Base-by-base conservation (phyloP, 2,797 vertebrate species). In the Gila robusta region DNA sequence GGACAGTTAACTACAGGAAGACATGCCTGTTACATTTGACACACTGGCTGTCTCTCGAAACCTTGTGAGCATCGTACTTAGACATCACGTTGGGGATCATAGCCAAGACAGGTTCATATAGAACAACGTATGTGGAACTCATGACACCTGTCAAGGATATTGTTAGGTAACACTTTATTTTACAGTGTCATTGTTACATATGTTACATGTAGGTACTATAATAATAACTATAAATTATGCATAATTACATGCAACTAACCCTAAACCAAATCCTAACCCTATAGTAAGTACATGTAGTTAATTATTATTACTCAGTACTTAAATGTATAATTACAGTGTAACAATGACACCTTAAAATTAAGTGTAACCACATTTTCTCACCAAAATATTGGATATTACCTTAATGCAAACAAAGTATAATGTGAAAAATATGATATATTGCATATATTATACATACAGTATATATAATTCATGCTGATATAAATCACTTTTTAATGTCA, bases 1-100 rank as follows among this genome's bases (percentile, higher is more conserved):
- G n/a, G 69, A 54, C 49, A 10, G 64, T 59, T 69, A 70, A 70
- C 64, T 66, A 47, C 17, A 72, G 81, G 82, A 37, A 78, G 73
- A 84, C 62, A 54, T 37, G 47, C 47, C 32, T 78, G 35, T 54
- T 78, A 28, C 16, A 28, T 32, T 21, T 23, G 44, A 56, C 44
- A 26, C 28, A 76, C 6, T 26, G 28, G 56, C 12, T 66, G 52
- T 32, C n/a, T 41, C 35, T 56, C 19, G 7, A 72, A 72, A 14
- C 9, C 74, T 56, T 37, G 21, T 70, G 64, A 32, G 67, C 14
- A 16, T 56, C 16, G 28, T 26, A 52, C 23, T 12, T 56, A 35
- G 6, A 26, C 37, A 23, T 4, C 37, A 39, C n/a, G 41, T 44
- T 64, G 14, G n/a, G 23, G 39, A 62, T 66, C 37, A 28, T 41